A percentile compares a stretch with the other conserved stretches of the same genome.
Evolutionary conservation across 1,140 invertebrate genomes (phyloP).

Genomic region (Anagrus nilaparvatae): DNA sequence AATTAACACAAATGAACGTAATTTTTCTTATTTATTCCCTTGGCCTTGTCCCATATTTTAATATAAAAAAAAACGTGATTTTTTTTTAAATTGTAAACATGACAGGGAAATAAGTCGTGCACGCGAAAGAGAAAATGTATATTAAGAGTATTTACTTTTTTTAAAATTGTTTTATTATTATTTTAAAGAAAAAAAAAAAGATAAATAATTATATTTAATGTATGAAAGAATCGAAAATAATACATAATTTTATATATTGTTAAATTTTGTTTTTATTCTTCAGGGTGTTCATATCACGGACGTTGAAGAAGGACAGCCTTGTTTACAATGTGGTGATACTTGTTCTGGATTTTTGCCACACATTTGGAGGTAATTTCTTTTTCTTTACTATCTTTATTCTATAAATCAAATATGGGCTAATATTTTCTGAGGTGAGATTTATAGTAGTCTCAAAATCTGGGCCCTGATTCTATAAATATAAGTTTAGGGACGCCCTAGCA

Average conservation of each 20-base stretch:
- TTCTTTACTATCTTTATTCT: neutral
- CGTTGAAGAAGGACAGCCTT: conserved; percentile 74
- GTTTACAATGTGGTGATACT: conserved; percentile 65
- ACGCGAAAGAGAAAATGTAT: neutral
- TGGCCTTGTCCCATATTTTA: conserved; percentile 18
- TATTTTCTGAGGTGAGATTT: too few species aligned
- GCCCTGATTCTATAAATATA: too few species aligned
- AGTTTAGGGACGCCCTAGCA: too few species aligned
- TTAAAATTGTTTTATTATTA: too few species aligned
- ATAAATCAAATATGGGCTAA: too few species aligned
- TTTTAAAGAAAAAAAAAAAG: neutral
- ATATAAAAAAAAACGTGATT: too few species aligned
- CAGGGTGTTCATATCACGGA: conserved; percentile 75
- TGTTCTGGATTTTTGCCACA: conserved; percentile 73
- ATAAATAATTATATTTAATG: too few species aligned
- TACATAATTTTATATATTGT: too few species aligned
- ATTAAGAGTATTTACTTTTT: neutral
- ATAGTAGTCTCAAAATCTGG: too few species aligned
- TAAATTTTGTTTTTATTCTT: conserved; percentile 21
- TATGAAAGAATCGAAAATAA: too few species aligned
- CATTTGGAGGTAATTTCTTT: conserved; percentile 64
- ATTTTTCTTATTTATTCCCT: conserved; percentile 15
- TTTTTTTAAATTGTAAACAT: neutral
- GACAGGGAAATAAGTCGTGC: neutral
- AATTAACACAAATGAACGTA: conserved; percentile 8